phyloP scores from a whole-genome alignment of 2,888 invertebrate species.

The Stegana nigrithorax region DNA sequence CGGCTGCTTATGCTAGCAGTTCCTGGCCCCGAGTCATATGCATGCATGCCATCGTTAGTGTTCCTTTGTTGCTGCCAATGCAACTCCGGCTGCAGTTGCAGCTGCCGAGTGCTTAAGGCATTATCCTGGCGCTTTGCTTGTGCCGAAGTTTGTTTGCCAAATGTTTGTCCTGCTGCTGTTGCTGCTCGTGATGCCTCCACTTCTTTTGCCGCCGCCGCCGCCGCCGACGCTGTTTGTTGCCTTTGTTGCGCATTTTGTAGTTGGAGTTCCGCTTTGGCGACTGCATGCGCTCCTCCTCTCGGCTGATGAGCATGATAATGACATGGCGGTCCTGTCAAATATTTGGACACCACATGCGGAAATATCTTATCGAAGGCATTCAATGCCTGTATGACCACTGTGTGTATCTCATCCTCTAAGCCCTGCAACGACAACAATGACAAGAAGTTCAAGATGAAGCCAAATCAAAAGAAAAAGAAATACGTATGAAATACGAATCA shows the following conservation, averaged over 20 bases:
- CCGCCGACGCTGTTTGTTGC: constrained; percentile 25
- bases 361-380: constrained; percentile 68
- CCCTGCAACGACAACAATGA: constrained; percentile 52
- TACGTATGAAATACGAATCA: constrained; percentile 2
- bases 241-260: constrained; percentile 55
- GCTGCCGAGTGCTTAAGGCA: constrained; percentile 54
- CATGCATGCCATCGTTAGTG: constrained; percentile 51
- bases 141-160: constrained; percentile 50
- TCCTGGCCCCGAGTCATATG: constrained; percentile 34
- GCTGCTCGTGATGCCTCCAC: constrained; percentile 27
- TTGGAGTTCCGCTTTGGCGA: constrained; percentile 18
- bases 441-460: too few species aligned
- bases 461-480: constrained; percentile 21
- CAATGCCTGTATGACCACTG: constrained; percentile 69
- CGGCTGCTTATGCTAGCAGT: constrained; percentile 20
- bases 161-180: constrained; percentile 49
- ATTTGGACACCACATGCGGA: constrained; percentile 66
- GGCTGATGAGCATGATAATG: constrained; percentile 56
- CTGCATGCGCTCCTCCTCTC: constrained; percentile 25
- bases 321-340: constrained; percentile 64
- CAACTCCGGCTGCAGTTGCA: constrained; percentile 31
- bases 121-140: constrained; percentile 51
- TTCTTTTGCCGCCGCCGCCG: constrained; percentile 28
- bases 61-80: constrained; percentile 42
- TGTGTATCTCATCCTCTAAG: constrained; percentile 68